These are phyloP conservation scores for Microtus richardsoni DNA, from an alignment of 2,113 vertebrate species.

Conservation along the genomic window DNA sequence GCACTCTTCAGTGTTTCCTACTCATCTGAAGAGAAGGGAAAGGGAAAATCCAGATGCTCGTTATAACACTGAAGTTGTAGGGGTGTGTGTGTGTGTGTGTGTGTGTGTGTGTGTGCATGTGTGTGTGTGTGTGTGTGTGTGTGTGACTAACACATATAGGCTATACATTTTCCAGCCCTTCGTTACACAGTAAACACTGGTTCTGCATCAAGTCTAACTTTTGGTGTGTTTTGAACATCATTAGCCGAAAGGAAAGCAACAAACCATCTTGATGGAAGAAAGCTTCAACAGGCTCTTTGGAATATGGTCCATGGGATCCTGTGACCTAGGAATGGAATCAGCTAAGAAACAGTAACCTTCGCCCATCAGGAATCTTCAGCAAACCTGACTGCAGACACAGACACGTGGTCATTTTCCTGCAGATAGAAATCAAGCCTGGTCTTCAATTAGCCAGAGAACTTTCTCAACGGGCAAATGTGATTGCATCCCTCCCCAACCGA, in stretches of 20 bases:
- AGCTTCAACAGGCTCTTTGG: neutral
- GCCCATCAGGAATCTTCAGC: neutral
- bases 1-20: neutral
- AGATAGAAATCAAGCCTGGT: conserved; percentile 10
- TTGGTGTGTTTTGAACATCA: neutral
- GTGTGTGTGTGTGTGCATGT: neutral
- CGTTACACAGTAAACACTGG: neutral
- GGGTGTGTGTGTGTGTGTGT: neutral
- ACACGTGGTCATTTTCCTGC: neutral
- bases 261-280: neutral
- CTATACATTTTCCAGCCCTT: neutral
- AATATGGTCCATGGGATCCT: neutral
- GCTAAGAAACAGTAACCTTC: neutral
- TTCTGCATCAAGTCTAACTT: neutral
- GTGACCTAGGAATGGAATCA: neutral
- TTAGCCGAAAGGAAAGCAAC: neutral
- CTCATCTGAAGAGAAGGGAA: neutral
- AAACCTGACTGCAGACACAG: neutral
- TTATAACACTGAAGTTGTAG: neutral
- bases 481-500: neutral
- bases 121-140: neutral
- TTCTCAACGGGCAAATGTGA: neutral
- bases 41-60: neutral
- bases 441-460: conserved; percentile 27
- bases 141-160: neutral